These are phyloP conservation scores for Pomatostomus ruficeps DNA, from an alignment of 2,113 vertebrate species.

Conservation along the genomic window DNA sequence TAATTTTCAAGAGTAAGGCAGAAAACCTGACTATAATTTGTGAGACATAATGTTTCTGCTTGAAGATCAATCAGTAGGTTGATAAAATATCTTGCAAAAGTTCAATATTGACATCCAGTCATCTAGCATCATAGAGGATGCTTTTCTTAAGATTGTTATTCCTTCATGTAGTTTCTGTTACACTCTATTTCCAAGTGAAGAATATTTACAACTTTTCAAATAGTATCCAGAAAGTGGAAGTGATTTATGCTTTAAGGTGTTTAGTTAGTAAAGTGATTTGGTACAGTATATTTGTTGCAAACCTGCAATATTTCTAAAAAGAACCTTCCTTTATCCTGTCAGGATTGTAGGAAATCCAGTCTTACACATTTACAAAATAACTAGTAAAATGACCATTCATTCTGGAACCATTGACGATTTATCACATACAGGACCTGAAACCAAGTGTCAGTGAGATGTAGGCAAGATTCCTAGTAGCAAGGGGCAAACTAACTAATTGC, in stretches of 20 bases:
- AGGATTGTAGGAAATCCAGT: not conserved
- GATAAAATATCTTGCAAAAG: not conserved
- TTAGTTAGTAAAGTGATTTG: not conserved
- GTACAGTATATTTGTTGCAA: not conserved
- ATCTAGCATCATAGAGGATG: not conserved
- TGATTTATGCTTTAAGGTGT: not conserved
- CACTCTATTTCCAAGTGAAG: not conserved
- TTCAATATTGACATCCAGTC: not conserved
- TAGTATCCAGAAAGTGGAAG: not conserved
- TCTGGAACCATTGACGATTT: not conserved
- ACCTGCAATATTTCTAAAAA: not conserved
- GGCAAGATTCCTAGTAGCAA: not conserved
- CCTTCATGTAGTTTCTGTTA: not conserved
- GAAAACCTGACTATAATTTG: not conserved
- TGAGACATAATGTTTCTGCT: not conserved
- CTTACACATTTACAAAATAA: not conserved
- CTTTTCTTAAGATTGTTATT: not conserved
- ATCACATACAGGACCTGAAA: not conserved
- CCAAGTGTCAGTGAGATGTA: not conserved
- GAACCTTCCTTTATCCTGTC: not conserved
- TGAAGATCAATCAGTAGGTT: not conserved
- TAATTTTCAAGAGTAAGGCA: not conserved
- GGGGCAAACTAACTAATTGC: not conserved
- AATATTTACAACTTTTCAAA: not conserved
- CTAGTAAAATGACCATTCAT: not conserved